Base-by-base conservation (phyloP, 2,888 invertebrate species). In the Achlya flavicornis region DNA sequence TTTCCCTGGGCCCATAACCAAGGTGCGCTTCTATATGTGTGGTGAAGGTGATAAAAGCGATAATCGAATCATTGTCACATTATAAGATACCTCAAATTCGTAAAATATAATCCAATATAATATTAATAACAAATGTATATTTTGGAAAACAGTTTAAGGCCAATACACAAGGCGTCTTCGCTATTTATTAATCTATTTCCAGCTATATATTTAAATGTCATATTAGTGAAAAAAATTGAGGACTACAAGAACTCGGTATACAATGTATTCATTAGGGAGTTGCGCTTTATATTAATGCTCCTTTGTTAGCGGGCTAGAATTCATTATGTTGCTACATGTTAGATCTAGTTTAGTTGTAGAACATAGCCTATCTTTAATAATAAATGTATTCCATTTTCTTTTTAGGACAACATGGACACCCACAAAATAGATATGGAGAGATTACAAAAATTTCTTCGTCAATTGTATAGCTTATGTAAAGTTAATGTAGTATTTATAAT, bases 341-440 rank as follows among this genome's bases (percentile, higher is more conserved):
- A 4, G 10, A n/a, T 19, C 10, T 53, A 53, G 19, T 19, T 19
- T 53, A 10, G 19, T 19, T 53, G 19, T 8, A 19, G 19, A 46
- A 6, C 7, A 5, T 6, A 53, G 16, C 7, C 19, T 53, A 53
- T 53, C n/a, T 8, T 53, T 10, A 53, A 53, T 2, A 7, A 3
- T 53, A 53, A 19, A 53, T 14, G 4, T 53, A 19, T 19, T 53
- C 5, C 1, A 33, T 67, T 67, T 14, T 61, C 58, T 72, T 95
- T 95, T 72, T 91, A 97, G 97, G 97, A 96, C 68, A 97, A 96
- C 82, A 95, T 96, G 78, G 95, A 95, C 64, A 94, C 95, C 6
- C 95, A 96, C 64, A 94, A 95, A 81, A 93, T 95, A 65, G 96
- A 96, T 79, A 94, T 96, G 67, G 95, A 96, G 69, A 95, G 94